Conservation (phyloP, 2,113 vertebrate genomes). For the Bubo blakistoni region DNA sequence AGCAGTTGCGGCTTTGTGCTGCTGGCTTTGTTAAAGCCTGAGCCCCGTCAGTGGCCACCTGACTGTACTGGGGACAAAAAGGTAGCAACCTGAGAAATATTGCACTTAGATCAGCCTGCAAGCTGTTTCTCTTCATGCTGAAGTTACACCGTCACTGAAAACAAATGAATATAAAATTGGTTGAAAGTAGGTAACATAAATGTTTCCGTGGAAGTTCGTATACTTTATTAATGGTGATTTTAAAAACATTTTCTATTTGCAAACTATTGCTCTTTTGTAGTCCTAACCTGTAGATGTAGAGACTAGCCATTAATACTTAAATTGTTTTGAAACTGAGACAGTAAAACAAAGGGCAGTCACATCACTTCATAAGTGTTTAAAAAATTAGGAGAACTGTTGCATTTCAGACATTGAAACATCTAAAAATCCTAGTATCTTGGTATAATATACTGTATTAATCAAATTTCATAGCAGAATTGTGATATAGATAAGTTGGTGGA, state of each 20-base stretch:
- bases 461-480: neutral
- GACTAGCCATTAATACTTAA: neutral
- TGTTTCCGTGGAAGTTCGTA: neutral
- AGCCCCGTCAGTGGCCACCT: neutral
- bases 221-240: neutral
- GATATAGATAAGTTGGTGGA: neutral
- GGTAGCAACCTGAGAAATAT: neutral
- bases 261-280: neutral
- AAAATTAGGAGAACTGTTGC: neutral
- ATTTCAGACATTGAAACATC: neutral
- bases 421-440: neutral
- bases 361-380: neutral
- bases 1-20: slow-evolving; percentile 21
- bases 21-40: neutral
- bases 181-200: neutral
- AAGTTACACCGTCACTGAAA: neutral
- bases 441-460: neutral
- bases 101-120: neutral
- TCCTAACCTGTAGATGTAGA: neutral
- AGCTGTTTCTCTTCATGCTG: neutral
- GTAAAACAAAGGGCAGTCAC: neutral
- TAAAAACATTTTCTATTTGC: neutral
- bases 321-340: neutral
- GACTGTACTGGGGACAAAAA: neutral
- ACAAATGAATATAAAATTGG: neutral